Base-by-base conservation (phyloP, 2,888 invertebrate species). In the Nebria salina region DNA sequence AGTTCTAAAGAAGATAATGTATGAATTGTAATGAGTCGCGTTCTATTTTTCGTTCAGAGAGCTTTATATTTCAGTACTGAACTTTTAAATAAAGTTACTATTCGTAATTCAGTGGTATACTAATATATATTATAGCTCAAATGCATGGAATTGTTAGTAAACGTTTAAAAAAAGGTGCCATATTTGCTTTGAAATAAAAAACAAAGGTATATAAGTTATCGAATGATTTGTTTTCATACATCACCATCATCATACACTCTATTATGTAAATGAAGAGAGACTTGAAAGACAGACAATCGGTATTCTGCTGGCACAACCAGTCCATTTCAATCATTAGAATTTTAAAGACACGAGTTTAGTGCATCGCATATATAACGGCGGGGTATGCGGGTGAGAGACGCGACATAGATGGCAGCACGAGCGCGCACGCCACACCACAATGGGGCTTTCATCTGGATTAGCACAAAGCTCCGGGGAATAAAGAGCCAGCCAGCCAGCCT, bases 391-490 rank as follows among this genome's bases (percentile, higher is more conserved):
- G 85, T 54, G 11, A 13, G 8, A 54, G 54, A 13, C 11, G 13
- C 11, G 54, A 54, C 54, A 54, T 54, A 54, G 54, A 54, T 54
- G 26, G 26, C 5, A 68, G 68, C 8, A 68, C 26, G 26, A 20
- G 68, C 15, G 26, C 20, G 26, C 20, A 68, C 20, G 26, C 87
- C 87, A 83, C 83, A 77, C 82, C 84, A 88, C 87, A 87, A 88
- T 86, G 85, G 84, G 83, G 88, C 88, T 88, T 87, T 87, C 87
- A 87, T 87, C 86, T 85, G 87, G 87, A 88, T 88, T 88, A 88
- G 88, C 87, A 87, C 85, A 85, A 77, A 82, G 74, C 77, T 73
- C 77, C 66, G 43, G 79, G 79, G 79, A 79, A 79, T 79, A 79
- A 79, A 79, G 79, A 74, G 78, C 11, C 54, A 54, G 54, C 54